Evolutionary conservation across 1,140 invertebrate species (phyloP).

Genomic region (Caenorhabditis inopinata): DNA sequence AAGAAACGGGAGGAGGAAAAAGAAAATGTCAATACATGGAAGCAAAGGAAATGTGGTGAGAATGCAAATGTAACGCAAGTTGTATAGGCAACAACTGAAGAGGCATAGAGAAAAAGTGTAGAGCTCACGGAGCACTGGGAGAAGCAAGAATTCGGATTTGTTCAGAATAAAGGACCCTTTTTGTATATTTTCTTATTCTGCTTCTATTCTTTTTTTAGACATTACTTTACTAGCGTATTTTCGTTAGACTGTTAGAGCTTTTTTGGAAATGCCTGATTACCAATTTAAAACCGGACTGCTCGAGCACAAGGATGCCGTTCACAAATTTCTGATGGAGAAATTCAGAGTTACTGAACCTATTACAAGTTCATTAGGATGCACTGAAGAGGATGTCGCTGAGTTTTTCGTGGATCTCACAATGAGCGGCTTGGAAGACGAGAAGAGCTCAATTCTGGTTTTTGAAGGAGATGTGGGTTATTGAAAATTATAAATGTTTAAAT

Average conservation of each 20-base stretch:
- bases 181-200: neutral
- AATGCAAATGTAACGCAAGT: conserved; percentile 26
- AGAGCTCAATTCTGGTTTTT: conserved; percentile 24
- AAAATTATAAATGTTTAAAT: too few relatives aligned
- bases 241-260: too few relatives aligned
- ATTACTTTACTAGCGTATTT: too few relatives aligned
- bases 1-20: neutral
- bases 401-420: conserved; percentile 34
- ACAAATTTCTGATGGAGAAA: conserved; percentile 32
- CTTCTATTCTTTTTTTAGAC: neutral
- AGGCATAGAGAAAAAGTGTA: neutral
- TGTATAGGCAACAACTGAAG: neutral
- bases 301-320: conserved; percentile 5
- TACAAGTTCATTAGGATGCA: neutral
- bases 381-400: conserved; percentile 36
- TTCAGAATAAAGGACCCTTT: neutral
- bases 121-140: neutral
- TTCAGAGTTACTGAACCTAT: conserved; percentile 35
- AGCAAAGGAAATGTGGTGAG: neutral
- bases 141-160: neutral
- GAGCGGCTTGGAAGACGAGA: conserved; percentile 15
- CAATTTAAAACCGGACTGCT: neutral
- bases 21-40: conserved; percentile 30
- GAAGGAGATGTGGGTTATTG: conserved; percentile 4
- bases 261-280: neutral